Evolutionary conservation across 2,113 vertebrate species (phyloP).

Genomic region (Recurvirostra avosetta): DNA sequence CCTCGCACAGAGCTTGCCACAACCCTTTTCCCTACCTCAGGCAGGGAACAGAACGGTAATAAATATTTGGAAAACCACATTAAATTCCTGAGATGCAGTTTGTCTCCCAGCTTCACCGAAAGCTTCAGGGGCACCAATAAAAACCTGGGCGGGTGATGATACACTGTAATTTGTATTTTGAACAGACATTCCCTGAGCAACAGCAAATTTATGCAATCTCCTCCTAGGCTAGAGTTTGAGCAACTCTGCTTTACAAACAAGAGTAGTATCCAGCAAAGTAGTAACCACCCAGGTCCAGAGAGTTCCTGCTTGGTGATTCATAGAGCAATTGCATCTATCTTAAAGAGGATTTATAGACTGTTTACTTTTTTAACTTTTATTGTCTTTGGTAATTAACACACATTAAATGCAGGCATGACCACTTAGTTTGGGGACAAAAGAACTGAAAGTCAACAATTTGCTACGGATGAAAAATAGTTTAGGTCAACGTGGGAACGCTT

Average conservation of each 20-base stretch:
- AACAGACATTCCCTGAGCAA: neutral
- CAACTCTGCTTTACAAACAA: conserved; percentile 7
- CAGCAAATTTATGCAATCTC: neutral
- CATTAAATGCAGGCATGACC: conserved; percentile 5
- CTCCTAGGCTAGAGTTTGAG: neutral
- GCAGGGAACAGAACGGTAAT: neutral
- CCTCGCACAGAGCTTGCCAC: neutral
- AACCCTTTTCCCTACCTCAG: neutral
- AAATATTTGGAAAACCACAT: conserved; percentile 8
- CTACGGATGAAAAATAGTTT: neutral
- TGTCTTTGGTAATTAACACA: conserved; percentile 48
- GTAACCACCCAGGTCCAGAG: conserved; percentile 42
- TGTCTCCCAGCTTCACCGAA: conserved; percentile 3
- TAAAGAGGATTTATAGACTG: conserved; percentile 49
- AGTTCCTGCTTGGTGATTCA: conserved; percentile 45
- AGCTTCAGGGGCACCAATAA: neutral
- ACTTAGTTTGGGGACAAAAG: neutral
- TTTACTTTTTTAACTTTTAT: conserved; percentile 42
- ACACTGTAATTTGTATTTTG: neutral
- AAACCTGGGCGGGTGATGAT: neutral
- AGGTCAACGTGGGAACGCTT: neutral
- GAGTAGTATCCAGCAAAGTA: neutral
- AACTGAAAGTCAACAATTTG: neutral
- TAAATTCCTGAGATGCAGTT: conserved; percentile 26
- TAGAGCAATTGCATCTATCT: conserved; percentile 25